Base-by-base conservation (phyloP, 2,888 invertebrate genomes). In the Cetonia aurata region DNA sequence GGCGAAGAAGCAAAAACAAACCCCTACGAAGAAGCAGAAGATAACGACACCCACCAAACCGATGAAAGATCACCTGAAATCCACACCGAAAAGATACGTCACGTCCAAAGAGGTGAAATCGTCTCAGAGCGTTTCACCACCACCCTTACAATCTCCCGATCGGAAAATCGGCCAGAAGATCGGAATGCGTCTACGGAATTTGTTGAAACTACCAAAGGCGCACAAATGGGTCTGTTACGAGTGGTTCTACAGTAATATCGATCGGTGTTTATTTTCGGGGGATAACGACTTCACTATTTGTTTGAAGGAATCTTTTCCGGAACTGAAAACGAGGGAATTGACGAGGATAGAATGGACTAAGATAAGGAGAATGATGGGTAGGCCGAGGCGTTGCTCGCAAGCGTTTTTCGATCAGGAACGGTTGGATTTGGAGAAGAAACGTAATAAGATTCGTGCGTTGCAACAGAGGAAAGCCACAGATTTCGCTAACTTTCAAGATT, bases 141-240 rank as follows among this genome's bases (percentile, higher is more conserved):
- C 88, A 8, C 89, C 71, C 81, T 81, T 85, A 33, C 84, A 86
- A 41, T 87, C 91, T 15, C 91, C 93, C 15, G 96, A 96, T 83
- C 90, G 94, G 72, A 93, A 92, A 82, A 90, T 93, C 76, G 96
- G 96, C 0, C 96, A 98, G 80, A 90, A 93, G 78, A 95, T 97
- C 77, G 97, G 97, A 1, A 89, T 95, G 86, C 88, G 96, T 75
- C 86, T 96, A 71, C 88, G 96, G 75, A 99, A 99, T 86, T 88
- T 99, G 37, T 87, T 99, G 3, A 99, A 99, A 85, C 86, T 99
- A 74, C 99, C 99, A 0, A 99, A 99, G 86, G 99, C 99, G 3
- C 98, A 99, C 83, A 97, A 96, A 85, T 99, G 98, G 97, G 98
- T 99, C 8, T 98, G 97, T 84, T 99, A 96, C 85, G 99, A 99